Conservation (phyloP, 92 coral and sea anemone species). For the Chrysogorgia sp. region DNA sequence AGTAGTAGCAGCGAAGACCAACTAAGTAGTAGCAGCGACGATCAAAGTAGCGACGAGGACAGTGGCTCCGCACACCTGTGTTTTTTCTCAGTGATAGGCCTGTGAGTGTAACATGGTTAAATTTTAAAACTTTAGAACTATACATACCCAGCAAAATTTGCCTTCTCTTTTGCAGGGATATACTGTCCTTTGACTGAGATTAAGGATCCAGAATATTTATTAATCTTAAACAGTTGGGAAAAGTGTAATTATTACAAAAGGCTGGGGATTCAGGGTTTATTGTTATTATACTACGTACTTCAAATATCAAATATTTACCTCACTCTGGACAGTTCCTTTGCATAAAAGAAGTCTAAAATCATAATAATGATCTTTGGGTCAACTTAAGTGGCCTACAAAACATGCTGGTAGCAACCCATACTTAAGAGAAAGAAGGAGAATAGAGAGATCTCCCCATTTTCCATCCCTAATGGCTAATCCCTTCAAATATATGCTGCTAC, state of each 20-base stretch:
- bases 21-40: no score
- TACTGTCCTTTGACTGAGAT: slow-evolving; percentile 91
- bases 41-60: no score
- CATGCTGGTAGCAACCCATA: not conserved
- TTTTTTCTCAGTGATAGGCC: no score
- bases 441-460: no score
- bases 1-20: no score
- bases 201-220: slow-evolving; percentile 91
- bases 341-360: slow-evolving; percentile 71
- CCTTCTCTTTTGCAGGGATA: slow-evolving; percentile 83
- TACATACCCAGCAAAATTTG: slow-evolving; percentile 58
- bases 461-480: no score
- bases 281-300: no score
- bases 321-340: slow-evolving; percentile 89
- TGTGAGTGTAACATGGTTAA: no score
- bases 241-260: not conserved
- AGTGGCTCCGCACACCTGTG: no score
- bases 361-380: not conserved
- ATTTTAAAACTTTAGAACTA: not conserved
- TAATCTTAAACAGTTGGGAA: slow-evolving; percentile 57
- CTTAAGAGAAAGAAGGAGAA: no score
- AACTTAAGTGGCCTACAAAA: not conserved
- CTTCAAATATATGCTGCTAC: no score
- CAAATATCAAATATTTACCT: slow-evolving; percentile 71
- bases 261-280: no score